phyloP scores from a whole-genome alignment of 1,140 invertebrate species.

The Drosophila lacteicornis region DNA sequence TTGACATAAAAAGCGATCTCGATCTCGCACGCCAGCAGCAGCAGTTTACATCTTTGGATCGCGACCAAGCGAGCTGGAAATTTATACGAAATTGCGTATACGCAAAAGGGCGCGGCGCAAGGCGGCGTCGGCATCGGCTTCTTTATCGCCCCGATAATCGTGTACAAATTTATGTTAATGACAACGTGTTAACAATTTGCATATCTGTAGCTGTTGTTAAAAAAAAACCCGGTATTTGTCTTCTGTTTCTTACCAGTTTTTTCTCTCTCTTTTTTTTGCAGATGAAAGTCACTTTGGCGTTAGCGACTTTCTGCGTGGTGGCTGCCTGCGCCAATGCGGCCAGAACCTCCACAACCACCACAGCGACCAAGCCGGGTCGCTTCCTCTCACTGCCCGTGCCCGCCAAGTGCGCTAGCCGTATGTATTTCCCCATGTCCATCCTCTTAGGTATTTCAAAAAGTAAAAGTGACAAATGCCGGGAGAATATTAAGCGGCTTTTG shows the following conservation, averaged over 20 bases:
- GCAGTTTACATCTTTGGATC: constrained; percentile 71
- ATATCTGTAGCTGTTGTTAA: constrained; percentile 27
- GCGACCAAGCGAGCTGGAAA: constrained; percentile 37
- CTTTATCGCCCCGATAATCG: constrained; percentile 57
- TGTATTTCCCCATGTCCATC: constrained; percentile 85
- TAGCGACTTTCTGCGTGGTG: constrained; percentile 84
- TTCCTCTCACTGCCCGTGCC: constrained; percentile 92
- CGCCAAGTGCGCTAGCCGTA: constrained; percentile 92
- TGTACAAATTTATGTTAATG: constrained; percentile 67
- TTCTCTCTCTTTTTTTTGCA: constrained; percentile 49
- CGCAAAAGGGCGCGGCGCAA: constrained; percentile 56
- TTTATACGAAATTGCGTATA: constrained; percentile 75
- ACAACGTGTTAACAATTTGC: constrained; percentile 62
- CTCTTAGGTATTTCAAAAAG: constrained; percentile 47
- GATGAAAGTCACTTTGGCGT: constrained; percentile 84
- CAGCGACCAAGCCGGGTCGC: constrained; percentile 87
- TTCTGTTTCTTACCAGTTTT: background rate
- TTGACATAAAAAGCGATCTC: constrained; percentile 82
- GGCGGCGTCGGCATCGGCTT: constrained; percentile 12
- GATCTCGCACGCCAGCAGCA: constrained; percentile 38
- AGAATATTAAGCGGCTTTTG: constrained; percentile 63
- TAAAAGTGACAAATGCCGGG: constrained; percentile 64
- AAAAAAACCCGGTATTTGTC: background rate
- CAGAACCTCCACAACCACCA: constrained; percentile 79
- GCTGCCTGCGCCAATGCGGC: constrained; percentile 76